These are phyloP conservation scores for Drosophila seguyi DNA, from an alignment of 1,140 invertebrate genomes.

Conservation along the genomic window DNA sequence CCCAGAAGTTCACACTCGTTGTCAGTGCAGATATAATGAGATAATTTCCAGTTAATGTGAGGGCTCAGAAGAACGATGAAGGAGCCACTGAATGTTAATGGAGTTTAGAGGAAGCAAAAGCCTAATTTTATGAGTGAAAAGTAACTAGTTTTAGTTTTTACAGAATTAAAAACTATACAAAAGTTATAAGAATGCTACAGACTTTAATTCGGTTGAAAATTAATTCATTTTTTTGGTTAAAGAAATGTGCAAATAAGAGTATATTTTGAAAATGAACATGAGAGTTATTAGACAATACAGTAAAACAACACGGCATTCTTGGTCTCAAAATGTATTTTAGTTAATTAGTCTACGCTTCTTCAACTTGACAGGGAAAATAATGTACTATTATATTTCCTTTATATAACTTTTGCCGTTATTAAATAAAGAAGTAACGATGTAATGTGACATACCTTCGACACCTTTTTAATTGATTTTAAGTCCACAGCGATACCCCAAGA, in stretches of 20 bases:
- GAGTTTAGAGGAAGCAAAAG: not conserved
- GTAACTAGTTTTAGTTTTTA: not conserved
- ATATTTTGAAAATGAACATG: not conserved
- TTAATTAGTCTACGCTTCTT: too few relatives aligned
- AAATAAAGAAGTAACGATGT: too few relatives aligned
- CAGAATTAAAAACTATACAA: not conserved
- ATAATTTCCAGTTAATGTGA: slow-evolving; percentile 63
- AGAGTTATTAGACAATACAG: not conserved
- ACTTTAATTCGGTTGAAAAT: not conserved
- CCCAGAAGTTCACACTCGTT: slow-evolving; percentile 20
- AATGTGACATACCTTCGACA: not conserved
- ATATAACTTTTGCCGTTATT: too few relatives aligned
- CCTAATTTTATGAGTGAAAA: not conserved
- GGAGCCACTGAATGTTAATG: not conserved
- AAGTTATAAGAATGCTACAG: not conserved
- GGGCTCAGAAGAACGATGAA: not conserved
- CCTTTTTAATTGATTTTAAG: not conserved
- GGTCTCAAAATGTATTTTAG: too few relatives aligned
- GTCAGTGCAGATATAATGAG: slow-evolving; percentile 62
- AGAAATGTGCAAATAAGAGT: too few relatives aligned
- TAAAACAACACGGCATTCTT: not conserved
- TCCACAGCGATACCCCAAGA: not conserved
- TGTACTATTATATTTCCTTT: too few relatives aligned
- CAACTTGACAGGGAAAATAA: too few relatives aligned
- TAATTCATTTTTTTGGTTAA: not conserved